These are phyloP conservation scores for Eupithecia subumbrata DNA, from an alignment of 2,888 invertebrate species.

Conservation along the genomic window DNA sequence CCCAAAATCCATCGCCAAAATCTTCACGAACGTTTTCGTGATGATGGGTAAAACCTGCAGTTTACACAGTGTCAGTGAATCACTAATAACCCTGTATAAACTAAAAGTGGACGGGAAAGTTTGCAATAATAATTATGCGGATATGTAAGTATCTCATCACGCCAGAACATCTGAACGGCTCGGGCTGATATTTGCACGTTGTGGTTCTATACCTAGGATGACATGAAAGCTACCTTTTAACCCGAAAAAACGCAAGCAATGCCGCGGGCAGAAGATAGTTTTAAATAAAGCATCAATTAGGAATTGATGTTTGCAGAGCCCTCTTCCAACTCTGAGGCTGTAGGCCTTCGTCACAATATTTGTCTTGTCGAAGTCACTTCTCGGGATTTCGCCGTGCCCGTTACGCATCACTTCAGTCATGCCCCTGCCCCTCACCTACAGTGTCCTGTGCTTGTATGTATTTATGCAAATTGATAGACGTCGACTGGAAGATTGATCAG, in stretches of 20 bases:
- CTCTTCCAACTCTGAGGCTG: conserved; percentile 62
- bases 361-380: conserved; percentile 64
- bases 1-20: too few species aligned
- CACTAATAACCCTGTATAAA: too few species aligned
- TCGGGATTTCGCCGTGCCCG: conserved; percentile 52
- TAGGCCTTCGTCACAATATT: conserved; percentile 76
- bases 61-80: too few species aligned
- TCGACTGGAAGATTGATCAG: background rate
- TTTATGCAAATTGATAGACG: background rate
- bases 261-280: background rate
- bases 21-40: too few species aligned
- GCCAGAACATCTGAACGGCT: too few species aligned
- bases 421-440: conserved; percentile 33
- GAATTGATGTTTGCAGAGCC: conserved; percentile 52
- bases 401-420: conserved; percentile 54
- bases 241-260: background rate
- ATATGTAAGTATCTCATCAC: too few species aligned
- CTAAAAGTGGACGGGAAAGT: too few species aligned
- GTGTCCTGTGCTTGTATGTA: background rate
- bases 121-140: too few species aligned
- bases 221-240: background rate
- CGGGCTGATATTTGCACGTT: too few species aligned
- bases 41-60: too few species aligned
- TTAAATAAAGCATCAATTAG: conserved; percentile 11
- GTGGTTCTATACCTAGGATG: background rate